These are phyloP conservation scores for Grantiella picta DNA, from an alignment of 2,113 vertebrate species.

Conservation along the genomic window DNA sequence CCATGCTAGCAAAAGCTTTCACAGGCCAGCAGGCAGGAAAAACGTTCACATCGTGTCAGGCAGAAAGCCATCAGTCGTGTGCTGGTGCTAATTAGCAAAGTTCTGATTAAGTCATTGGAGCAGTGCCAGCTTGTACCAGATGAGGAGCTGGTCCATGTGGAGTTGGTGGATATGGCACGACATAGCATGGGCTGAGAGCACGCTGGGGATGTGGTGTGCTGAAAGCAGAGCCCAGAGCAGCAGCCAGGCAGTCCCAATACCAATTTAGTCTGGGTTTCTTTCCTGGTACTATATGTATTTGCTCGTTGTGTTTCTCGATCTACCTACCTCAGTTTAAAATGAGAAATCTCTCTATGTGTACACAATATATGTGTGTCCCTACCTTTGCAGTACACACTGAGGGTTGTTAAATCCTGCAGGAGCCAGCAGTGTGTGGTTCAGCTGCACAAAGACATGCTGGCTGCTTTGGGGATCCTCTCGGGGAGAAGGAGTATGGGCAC, in stretches of 20 bases:
- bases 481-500: background rate
- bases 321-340: background rate
- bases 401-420: background rate
- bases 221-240: background rate
- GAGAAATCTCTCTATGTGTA: background rate
- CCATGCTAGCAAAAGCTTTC: conserved; percentile 36
- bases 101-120: conserved; percentile 38
- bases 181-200: rapidly evolving
- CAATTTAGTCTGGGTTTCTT: background rate
- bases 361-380: background rate
- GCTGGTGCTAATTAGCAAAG: conserved; percentile 31
- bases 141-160: background rate
- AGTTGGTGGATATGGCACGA: background rate
- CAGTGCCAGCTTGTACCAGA: background rate
- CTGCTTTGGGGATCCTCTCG: background rate
- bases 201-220: background rate
- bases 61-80: background rate
- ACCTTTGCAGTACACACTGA: background rate
- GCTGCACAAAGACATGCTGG: background rate
- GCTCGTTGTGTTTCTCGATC: background rate
- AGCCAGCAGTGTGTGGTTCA: background rate
- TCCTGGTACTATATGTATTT: background rate
- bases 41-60: background rate
- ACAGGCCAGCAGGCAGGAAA: conserved; percentile 39
- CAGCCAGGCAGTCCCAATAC: background rate